Evolutionary conservation across 2,888 invertebrate genomes (phyloP), one percentile per base, ranked within the genome.

Genomic region (Lepidochitona cinerea): DNA sequence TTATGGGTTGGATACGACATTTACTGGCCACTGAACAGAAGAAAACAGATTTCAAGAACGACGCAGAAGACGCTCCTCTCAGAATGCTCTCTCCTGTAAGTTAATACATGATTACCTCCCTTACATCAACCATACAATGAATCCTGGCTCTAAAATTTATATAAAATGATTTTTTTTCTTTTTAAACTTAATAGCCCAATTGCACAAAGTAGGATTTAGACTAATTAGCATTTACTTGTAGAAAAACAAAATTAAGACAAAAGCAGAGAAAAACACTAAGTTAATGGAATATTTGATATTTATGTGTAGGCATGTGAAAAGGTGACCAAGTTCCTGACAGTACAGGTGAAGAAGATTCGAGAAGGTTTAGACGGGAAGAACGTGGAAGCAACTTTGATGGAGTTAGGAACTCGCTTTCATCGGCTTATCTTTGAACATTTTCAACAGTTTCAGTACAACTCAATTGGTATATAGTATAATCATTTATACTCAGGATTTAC

Each of bases 391-490:
- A 94, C 97, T 12, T 92, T 97, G 37, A 93, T 95, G 68, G 99
- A 99, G 90, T 92, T 99, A 29, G 98, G 99, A 0, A 93, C 95
- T 33, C 93, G 97, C n/a, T 93, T 99, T 79, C 98, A 99, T 91
- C 93, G 97, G 68, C 95, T 97, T 67, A 95, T 99, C 80, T 96
- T 96, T 87, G 97, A 98, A 79, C 99, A 99, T 90, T 92, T 99
- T 79, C 95, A 96, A 84, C 96, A 96, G 88, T 97, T 95, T 92
- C 96, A 97, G 89, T 98, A 97, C 88, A 97, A 96, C 90, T 96
- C 96, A 5, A 95, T 97, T 65, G 98, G 95, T 95, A 91, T 75
- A 84, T 74, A 32, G n/a, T n/a, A n/a, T n/a, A n/a, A n/a, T n/a
- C n/a, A n/a, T n/a, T n/a, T n/a, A n/a, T n/a, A n/a, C n/a, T n/a